Conservation (phyloP, 2,888 invertebrate genomes). For the Subacronicta megacephala region DNA sequence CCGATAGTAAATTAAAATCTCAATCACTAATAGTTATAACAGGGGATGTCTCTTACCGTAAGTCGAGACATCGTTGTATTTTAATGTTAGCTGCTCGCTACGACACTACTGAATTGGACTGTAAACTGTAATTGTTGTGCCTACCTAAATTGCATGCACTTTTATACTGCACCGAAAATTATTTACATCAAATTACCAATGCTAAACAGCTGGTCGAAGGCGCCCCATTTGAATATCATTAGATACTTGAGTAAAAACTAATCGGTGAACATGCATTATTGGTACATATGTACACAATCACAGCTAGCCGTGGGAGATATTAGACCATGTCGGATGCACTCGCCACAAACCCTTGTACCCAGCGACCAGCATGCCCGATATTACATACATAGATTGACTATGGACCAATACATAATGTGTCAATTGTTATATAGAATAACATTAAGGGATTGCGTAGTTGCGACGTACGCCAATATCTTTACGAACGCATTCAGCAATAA, state of each 20-base stretch:
- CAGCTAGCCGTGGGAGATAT: conserved; percentile 50
- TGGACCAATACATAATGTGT: too few relatives aligned
- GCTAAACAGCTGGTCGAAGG: conserved; percentile 76
- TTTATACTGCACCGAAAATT: conserved; percentile 85
- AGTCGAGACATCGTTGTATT: conserved; percentile 78
- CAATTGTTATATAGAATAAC: too few relatives aligned
- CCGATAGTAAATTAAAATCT: background rate
- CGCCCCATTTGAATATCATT: conserved; percentile 86
- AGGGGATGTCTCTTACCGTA: conserved; percentile 74
- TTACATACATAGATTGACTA: background rate
- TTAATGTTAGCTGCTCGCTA: conserved; percentile 60
- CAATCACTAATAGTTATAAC: background rate
- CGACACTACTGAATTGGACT: conserved; percentile 72
- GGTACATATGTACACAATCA: conserved; percentile 56
- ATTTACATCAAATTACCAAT: conserved; percentile 86
- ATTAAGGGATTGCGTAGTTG: too few relatives aligned
- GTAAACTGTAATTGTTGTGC: conserved; percentile 74
- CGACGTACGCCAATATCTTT: background rate
- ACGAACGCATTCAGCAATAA: too few relatives aligned
- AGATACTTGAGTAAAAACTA: conserved; percentile 69
- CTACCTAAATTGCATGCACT: conserved; percentile 75
- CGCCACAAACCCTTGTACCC: conserved; percentile 28
- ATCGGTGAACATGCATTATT: conserved; percentile 52
- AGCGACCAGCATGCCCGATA: conserved; percentile 5
- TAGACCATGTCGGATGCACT: conserved; percentile 62